A percentile compares a stretch with the other conserved stretches of the same genome.
These are phyloP conservation scores for Noctua fimbriata DNA, from an alignment of 2,888 invertebrate species.

Conservation along the genomic window DNA sequence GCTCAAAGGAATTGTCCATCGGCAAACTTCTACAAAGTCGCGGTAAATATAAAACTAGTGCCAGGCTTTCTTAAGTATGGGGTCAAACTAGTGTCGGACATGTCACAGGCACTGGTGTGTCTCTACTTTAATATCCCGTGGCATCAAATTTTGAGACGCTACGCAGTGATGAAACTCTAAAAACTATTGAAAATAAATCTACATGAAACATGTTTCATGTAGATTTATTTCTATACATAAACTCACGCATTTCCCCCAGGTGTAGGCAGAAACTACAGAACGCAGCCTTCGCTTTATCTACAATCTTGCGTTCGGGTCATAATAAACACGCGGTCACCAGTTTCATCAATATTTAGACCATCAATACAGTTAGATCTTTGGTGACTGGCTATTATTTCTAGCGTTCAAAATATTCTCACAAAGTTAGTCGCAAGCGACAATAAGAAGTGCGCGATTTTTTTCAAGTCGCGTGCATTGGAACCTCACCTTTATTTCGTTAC, in stretches of 20 bases:
- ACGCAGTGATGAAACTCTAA: too few species aligned
- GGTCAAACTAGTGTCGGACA: too few species aligned
- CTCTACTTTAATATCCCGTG: too few species aligned
- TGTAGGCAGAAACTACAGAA: neutral
- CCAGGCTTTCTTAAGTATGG: too few species aligned
- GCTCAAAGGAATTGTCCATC: too few species aligned
- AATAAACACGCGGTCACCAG: neutral
- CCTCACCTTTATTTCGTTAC: slow-evolving; percentile 28
- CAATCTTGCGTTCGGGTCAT: too few species aligned
- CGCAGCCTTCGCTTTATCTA: neutral
- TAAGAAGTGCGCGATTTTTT: neutral
- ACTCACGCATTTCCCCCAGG: neutral
- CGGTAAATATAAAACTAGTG: too few species aligned
- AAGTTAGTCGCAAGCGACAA: too few species aligned
- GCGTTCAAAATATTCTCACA: neutral
- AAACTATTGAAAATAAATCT: too few species aligned
- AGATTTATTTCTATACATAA: neutral
- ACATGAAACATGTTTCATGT: neutral
- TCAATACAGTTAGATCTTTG: neutral
- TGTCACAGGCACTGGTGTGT: too few species aligned
- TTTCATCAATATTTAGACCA: neutral
- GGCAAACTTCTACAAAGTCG: too few species aligned
- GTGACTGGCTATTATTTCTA: neutral
- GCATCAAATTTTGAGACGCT: too few species aligned
- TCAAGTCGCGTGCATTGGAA: slow-evolving; percentile 23